phyloP scores from a whole-genome alignment of 2,113 vertebrate genomes.

The Centropus bengalensis region DNA sequence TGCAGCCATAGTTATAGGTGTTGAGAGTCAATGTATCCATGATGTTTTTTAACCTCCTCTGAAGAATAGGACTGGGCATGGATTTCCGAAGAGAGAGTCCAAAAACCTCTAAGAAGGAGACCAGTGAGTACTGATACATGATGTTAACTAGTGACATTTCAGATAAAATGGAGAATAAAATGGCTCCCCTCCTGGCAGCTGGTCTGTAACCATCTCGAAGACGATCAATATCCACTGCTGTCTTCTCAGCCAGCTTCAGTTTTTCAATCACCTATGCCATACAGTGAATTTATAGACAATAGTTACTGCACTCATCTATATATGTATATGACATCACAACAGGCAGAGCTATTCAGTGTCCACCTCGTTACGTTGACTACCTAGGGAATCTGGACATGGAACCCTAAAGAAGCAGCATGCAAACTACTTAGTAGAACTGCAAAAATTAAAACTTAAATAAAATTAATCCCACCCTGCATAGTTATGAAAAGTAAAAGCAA shows the following conservation, averaged over 20 bases:
- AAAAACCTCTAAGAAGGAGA: conserved; percentile 92
- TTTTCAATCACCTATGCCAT: conserved; percentile 90
- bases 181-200: conserved; percentile 88
- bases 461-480: not conserved
- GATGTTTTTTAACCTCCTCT: conserved; percentile 86
- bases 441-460: not conserved
- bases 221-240: conserved; percentile 84
- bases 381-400: not conserved
- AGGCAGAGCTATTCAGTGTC: not conserved
- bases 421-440: not conserved
- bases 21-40: conserved; percentile 88
- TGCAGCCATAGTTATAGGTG: conserved; percentile 94
- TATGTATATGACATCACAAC: not conserved
- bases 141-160: conserved; percentile 94
- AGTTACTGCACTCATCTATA: not conserved
- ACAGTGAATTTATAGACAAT: not conserved
- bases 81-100: conserved; percentile 88
- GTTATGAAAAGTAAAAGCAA: not conserved
- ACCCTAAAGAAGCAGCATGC: not conserved
- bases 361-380: not conserved
- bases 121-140: conserved; percentile 97
- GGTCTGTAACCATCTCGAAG: conserved; percentile 94
- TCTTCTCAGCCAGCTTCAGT: conserved; percentile 86
- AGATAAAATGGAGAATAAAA: conserved; percentile 93
- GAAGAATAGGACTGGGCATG: conserved; percentile 79